Percentiles rank a stretch among this genome's conserved stretches.
Conservation (phyloP, 2,888 invertebrate genomes). For the Caenorhabditis sp. region DNA sequence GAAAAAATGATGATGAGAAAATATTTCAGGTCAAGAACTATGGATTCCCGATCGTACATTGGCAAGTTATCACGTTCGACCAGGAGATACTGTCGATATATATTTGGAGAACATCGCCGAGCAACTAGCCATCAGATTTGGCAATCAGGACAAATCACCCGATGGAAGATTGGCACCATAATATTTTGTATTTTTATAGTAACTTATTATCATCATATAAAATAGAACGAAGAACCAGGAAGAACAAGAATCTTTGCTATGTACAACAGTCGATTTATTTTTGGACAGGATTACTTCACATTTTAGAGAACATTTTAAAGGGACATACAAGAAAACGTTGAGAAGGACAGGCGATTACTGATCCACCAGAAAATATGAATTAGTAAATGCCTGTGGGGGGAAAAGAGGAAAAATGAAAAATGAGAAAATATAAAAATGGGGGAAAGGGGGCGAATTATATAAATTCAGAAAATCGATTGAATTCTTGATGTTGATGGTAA, state of each 20-base stretch:
- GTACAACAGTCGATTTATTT: not conserved
- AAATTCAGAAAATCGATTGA: slow-evolving; percentile 1
- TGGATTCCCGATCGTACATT: slow-evolving; percentile 43
- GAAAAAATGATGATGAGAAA: not conserved
- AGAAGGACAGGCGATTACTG: too few relatives aligned
- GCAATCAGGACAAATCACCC: slow-evolving; percentile 37
- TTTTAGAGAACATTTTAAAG: too few relatives aligned
- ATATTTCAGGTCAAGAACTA: slow-evolving; percentile 37
- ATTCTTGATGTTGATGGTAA: not conserved
- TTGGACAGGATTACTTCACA: too few relatives aligned
- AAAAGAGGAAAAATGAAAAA: not conserved
- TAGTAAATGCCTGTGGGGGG: too few relatives aligned
- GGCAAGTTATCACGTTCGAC: slow-evolving; percentile 37
- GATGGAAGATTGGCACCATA: slow-evolving; percentile 30
- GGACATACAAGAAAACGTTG: too few relatives aligned
- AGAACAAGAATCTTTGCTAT: too few relatives aligned
- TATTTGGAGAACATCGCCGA: slow-evolving; percentile 42
- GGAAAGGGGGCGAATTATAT: slow-evolving; percentile 2
- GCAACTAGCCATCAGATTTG: slow-evolving; percentile 33
- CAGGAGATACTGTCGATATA: slow-evolving; percentile 34
- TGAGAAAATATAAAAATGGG: not conserved
- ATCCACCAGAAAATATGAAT: too few relatives aligned
- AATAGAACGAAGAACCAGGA: not conserved
- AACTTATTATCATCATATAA: not conserved
- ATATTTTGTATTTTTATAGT: not conserved